Evolutionary conservation across 2,113 vertebrate genomes (phyloP).

Genomic region (Ochotona curzoniae): DNA sequence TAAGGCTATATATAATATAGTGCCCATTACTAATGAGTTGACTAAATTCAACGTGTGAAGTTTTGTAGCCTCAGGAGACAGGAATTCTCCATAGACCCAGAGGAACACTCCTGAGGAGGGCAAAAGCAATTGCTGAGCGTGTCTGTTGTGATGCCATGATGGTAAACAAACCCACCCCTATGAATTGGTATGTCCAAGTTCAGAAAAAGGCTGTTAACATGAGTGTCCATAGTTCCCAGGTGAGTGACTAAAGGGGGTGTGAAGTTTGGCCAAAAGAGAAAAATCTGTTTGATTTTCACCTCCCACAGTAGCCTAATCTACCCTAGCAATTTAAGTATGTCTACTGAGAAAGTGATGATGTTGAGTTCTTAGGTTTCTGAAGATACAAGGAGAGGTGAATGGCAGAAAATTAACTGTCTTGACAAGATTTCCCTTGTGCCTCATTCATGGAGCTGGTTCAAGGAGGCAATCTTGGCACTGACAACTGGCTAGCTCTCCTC

Average conservation of each 20-base stretch:
- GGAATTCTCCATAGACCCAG: neutral
- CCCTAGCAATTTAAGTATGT: neutral
- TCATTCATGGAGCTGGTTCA: neutral
- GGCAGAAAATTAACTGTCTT: neutral
- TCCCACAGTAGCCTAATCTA: neutral
- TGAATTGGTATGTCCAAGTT: neutral
- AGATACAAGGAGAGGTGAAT: neutral
- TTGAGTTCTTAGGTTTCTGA: neutral
- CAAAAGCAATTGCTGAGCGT: neutral
- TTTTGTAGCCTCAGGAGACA: neutral
- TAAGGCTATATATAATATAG: neutral
- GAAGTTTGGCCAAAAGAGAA: neutral
- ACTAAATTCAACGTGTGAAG: neutral
- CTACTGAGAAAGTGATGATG: neutral
- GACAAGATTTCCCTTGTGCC: neutral
- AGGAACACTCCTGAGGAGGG: neutral
- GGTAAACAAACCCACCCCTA: neutral
- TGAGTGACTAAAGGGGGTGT: neutral
- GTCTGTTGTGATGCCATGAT: neutral
- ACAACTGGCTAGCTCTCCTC: neutral
- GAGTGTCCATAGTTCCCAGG: neutral
- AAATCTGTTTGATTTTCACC: neutral
- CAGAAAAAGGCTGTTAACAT: neutral
- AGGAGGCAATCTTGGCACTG: neutral
- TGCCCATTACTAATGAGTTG: neutral